Conservation (phyloP, 2,888 invertebrate genomes). For the Pollenia griseotomentosa region DNA sequence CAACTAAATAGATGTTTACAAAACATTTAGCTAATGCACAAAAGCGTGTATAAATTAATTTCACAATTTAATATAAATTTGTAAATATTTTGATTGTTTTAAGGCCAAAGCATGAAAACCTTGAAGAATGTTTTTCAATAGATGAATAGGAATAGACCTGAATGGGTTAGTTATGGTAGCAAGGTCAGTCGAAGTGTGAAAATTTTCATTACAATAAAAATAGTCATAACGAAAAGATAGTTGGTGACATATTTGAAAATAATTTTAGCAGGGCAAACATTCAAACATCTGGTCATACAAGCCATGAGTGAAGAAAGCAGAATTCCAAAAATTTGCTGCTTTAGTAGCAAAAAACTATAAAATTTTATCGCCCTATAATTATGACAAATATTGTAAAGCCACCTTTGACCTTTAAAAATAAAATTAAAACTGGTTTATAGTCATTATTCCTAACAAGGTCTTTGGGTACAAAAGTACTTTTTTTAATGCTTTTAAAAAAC, state of each 20-base stretch:
- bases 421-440: neutral
- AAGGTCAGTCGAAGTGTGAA: slow-evolving; percentile 77
- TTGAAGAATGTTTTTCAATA: slow-evolving; percentile 28
- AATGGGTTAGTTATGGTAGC: slow-evolving; percentile 78
- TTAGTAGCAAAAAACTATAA: slow-evolving; percentile 38
- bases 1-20: slow-evolving; percentile 13
- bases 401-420: slow-evolving; percentile 22
- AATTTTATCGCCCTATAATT: slow-evolving; percentile 12
- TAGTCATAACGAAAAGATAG: slow-evolving; percentile 32
- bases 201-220: slow-evolving; percentile 30
- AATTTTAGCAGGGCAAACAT: neutral
- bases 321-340: neutral
- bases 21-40: slow-evolving; percentile 50
- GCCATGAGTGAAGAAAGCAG: neutral
- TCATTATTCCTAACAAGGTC: slow-evolving; percentile 1
- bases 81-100: slow-evolving; percentile 79
- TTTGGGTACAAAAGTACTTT: neutral
- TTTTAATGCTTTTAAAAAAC: slow-evolving; percentile 7
- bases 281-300: slow-evolving; percentile 75
- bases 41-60: slow-evolving; percentile 79
- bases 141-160: neutral
- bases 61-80: slow-evolving; percentile 74
- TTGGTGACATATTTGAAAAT: slow-evolving; percentile 17
- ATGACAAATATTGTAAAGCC: neutral
- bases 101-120: slow-evolving; percentile 73